Conservation (phyloP, 2,797 vertebrate species). For the Lateolabrax maculatus region DNA sequence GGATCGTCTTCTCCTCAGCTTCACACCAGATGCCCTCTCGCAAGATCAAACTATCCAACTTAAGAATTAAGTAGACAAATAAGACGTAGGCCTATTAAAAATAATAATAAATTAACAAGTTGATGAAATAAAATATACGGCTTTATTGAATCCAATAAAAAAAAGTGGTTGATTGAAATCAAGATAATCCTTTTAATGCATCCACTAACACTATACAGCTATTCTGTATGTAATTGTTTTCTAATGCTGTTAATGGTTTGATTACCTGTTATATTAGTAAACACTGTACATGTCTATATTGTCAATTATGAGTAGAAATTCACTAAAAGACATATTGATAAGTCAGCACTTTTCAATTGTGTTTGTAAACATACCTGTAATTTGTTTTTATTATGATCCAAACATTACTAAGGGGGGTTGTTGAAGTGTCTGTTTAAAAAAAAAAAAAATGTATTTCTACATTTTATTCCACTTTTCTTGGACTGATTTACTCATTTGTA, state of each 20-base stretch:
- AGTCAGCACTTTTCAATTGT: neutral
- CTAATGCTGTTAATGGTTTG: neutral
- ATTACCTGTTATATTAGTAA: neutral
- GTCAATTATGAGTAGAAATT: neutral
- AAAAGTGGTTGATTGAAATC: neutral
- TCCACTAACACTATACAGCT: neutral
- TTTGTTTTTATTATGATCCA: neutral
- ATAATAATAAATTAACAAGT: no score
- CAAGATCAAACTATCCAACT: neutral
- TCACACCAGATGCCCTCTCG: neutral
- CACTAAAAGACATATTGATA: neutral
- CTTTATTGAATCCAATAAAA: neutral
- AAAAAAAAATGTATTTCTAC: neutral
- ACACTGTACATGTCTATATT: neutral
- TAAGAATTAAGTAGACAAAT: neutral
- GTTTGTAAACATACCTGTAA: neutral
- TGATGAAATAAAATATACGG: no score
- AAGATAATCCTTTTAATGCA: neutral
- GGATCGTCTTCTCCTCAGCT: neutral
- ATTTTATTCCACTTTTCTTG: neutral
- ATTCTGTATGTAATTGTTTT: neutral
- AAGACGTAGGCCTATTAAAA: no score
- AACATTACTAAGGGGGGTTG: neutral
- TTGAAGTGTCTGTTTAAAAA: neutral
- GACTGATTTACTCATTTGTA: neutral